Conservation (phyloP, 2,888 invertebrate genomes). For the Linyphia triangularis region DNA sequence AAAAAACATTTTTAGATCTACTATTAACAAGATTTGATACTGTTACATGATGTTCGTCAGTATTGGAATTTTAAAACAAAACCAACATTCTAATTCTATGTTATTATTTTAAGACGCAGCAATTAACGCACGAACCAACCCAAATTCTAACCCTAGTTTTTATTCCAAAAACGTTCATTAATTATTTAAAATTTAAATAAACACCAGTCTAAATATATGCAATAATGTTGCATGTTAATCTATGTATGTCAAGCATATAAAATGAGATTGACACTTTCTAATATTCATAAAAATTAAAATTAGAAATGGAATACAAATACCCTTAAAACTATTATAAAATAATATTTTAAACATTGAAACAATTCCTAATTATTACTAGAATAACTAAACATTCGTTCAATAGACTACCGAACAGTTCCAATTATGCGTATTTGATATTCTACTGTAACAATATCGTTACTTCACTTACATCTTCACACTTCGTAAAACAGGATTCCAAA, state of each 20-base stretch:
- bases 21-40: no score
- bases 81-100: not conserved
- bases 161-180: not conserved
- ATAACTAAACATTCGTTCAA: no score
- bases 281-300: not conserved
- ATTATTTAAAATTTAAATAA: not conserved
- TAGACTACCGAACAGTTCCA: no score
- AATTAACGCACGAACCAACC: not conserved
- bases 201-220: not conserved
- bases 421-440: no score
- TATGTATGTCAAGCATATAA: not conserved
- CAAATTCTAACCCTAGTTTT: not conserved
- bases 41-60: not conserved
- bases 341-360: no score
- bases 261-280: not conserved
- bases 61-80: not conserved
- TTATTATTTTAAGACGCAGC: not conserved
- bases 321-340: no score
- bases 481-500: no score
- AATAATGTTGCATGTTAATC: not conserved
- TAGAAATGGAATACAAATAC: no score
- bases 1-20: no score
- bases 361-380: no score
- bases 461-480: no score
- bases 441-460: no score